A percentile compares a stretch with the other conserved stretches of the same genome.
Conservation (phyloP, 2,797 vertebrate genomes). For the Sebastes vulpes region DNA sequence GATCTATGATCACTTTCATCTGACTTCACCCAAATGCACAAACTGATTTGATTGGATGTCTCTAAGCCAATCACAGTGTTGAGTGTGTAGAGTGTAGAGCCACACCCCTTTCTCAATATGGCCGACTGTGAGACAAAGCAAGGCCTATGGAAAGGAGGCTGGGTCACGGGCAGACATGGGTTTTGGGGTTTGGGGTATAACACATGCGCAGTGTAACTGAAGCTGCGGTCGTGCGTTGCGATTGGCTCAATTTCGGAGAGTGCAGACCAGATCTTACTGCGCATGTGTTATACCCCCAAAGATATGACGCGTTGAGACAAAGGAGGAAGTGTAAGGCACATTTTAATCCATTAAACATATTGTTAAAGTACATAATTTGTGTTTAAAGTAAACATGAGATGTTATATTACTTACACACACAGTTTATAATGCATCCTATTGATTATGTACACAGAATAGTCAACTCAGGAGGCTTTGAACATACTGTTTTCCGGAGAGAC, state of each 20-base stretch:
- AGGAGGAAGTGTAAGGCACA: not conserved
- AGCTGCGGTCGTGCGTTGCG: no score
- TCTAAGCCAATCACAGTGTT: not conserved
- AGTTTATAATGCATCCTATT: not conserved
- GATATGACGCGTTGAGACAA: not conserved
- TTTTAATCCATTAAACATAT: not conserved
- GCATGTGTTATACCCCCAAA: no score
- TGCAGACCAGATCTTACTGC: no score
- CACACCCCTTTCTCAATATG: not conserved
- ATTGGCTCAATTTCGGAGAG: no score
- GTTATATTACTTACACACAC: not conserved
- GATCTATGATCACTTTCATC: not conserved
- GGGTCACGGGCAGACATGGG: no score
- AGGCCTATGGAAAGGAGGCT: no score
- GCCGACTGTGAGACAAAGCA: accelerated
- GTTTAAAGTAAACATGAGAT: not conserved
- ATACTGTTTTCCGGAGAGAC: no score
- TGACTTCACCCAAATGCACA: not conserved
- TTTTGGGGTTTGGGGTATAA: no score
- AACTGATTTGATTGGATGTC: not conserved
- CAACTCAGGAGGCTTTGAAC: no score
- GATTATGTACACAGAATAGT: not conserved
- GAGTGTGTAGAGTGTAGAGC: not conserved
- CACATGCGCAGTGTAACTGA: no score
- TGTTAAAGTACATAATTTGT: not conserved